Percentiles rank a stretch among this genome's conserved stretches.
Conservation (phyloP, 2,113 vertebrate genomes). For the Vicugna pacos region DNA sequence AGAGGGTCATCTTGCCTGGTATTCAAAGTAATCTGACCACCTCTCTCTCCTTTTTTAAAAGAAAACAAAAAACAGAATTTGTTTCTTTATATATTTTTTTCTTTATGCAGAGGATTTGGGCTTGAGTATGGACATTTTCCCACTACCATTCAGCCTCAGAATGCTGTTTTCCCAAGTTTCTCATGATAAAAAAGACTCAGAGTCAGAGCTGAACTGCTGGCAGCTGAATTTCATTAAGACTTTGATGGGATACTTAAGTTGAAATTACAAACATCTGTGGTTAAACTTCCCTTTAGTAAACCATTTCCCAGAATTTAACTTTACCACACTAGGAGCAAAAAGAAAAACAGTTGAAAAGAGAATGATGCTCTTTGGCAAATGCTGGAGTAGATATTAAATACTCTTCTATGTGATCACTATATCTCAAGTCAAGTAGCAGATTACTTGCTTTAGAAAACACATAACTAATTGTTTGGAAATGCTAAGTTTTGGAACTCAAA, state of each 20-base stretch:
- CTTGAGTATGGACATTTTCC: slow-evolving; percentile 74
- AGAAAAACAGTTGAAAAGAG: slow-evolving; percentile 63
- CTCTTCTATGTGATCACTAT: not conserved
- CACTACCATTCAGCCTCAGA: slow-evolving; percentile 62
- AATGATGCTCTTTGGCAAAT: slow-evolving; percentile 50
- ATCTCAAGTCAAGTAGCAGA: slow-evolving; percentile 7
- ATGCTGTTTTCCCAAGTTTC: slow-evolving; percentile 80
- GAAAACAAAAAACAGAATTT: not conserved
- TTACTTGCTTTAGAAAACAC: slow-evolving; percentile 67
- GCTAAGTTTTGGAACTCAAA: slow-evolving; percentile 32
- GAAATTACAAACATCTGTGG: slow-evolving; percentile 90
- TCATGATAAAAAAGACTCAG: slow-evolving; percentile 81
- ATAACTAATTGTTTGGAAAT: slow-evolving; percentile 36
- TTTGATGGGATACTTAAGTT: slow-evolving; percentile 89
- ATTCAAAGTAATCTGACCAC: not conserved
- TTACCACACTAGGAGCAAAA: slow-evolving; percentile 80
- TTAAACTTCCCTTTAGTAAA: slow-evolving; percentile 86
- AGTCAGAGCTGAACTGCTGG: slow-evolving; percentile 72
- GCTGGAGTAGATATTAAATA: slow-evolving; percentile 41
- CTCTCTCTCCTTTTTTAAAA: not conserved
- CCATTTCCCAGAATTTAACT: slow-evolving; percentile 86
- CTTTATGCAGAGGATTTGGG: slow-evolving; percentile 46
- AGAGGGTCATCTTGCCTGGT: not conserved
- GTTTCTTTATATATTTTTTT: not conserved
- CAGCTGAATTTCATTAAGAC: slow-evolving; percentile 90